A percentile compares a stretch with the other conserved stretches of the same genome.
phyloP scores from a whole-genome alignment of 2,113 vertebrate species.

The Apaloderma vittatum region DNA sequence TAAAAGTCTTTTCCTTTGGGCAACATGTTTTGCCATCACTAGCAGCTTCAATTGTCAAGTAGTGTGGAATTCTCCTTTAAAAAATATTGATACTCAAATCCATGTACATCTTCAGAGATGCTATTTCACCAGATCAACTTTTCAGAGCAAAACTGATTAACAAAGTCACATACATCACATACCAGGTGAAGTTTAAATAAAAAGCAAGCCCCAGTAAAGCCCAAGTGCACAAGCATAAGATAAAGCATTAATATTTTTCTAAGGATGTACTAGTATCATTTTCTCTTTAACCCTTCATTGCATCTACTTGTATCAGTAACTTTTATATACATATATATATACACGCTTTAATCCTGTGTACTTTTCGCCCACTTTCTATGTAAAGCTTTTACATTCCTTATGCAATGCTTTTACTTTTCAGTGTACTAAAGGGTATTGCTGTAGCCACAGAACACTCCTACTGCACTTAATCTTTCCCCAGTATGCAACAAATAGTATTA shows the following conservation, averaged over 20 bases:
- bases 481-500: not conserved
- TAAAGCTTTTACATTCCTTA: not conserved
- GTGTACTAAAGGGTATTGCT: not conserved
- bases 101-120: not conserved
- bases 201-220: not conserved
- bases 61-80: not conserved
- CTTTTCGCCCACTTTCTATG: not conserved
- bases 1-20: not conserved
- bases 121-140: not conserved
- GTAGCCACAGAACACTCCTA: not conserved
- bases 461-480: not conserved
- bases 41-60: not conserved
- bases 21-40: not conserved
- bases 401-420: not conserved
- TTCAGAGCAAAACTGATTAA: not conserved
- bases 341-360: not conserved
- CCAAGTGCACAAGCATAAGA: not conserved
- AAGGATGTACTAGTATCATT: not conserved
- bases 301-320: not conserved
- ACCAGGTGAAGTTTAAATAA: not conserved
- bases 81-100: not conserved
- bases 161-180: not conserved
- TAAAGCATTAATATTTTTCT: not conserved
- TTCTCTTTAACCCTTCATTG: not conserved
- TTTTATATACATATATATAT: not conserved